These are phyloP conservation scores for Rhopalosiphum nymphaeae DNA, from an alignment of 2,888 invertebrate species.

Conservation along the genomic window DNA sequence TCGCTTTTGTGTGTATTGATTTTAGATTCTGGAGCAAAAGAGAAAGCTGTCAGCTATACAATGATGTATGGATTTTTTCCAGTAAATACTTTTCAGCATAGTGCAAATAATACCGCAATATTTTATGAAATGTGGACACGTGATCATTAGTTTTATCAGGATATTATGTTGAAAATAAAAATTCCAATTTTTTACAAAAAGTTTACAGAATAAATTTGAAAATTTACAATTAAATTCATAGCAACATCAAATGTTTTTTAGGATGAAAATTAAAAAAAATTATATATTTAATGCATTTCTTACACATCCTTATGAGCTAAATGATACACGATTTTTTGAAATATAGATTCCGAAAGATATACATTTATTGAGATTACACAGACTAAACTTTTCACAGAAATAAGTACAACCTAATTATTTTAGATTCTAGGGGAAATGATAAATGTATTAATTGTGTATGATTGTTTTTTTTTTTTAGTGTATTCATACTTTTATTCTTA, in stretches of 20 bases:
- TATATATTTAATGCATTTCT: not conserved
- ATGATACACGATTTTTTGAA: not conserved
- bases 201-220: not conserved
- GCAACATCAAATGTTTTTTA: not conserved
- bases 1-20: not conserved
- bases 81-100: not conserved
- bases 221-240: not conserved
- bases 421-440: too few species aligned
- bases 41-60: not conserved
- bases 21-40: not conserved
- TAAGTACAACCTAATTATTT: too few species aligned
- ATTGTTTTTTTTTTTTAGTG: too few species aligned
- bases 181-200: not conserved
- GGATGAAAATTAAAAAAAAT: not conserved
- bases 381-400: too few species aligned
- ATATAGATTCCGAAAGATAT: not conserved
- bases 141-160: not conserved
- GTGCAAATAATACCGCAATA: not conserved
- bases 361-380: not conserved
- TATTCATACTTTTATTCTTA: too few species aligned
- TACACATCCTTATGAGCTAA: not conserved
- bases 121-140: not conserved
- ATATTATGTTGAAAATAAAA: not conserved
- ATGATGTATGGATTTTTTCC: not conserved
- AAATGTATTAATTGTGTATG: too few species aligned